phyloP scores from a whole-genome alignment of 2,888 invertebrate genomes.

The Apotomis capreana region DNA sequence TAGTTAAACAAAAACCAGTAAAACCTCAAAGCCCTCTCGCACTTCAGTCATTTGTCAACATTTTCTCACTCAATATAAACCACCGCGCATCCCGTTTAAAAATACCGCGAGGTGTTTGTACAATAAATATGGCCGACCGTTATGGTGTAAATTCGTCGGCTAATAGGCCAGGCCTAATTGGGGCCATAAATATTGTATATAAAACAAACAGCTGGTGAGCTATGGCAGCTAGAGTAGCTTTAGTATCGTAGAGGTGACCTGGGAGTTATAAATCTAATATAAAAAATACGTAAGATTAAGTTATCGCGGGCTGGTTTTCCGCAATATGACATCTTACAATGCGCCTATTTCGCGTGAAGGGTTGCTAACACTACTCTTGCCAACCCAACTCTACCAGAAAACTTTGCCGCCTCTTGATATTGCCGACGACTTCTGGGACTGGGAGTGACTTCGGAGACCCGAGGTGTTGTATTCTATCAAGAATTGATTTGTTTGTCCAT shows the following conservation, averaged over 20 bases:
- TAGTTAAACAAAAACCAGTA: background rate
- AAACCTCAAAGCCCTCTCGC: background rate
- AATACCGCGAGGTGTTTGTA: slow-evolving; percentile 35
- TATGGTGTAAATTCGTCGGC: slow-evolving; percentile 40
- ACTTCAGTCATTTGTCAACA: background rate
- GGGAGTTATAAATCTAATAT: background rate
- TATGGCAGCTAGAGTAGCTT: slow-evolving; percentile 25
- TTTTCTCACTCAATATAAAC: slow-evolving; percentile 1
- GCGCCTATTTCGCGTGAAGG: too few species aligned
- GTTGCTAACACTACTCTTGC: too few species aligned
- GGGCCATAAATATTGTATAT: slow-evolving; percentile 43
- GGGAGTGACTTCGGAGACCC: too few species aligned
- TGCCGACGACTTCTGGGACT: too few species aligned
- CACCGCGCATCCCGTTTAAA: slow-evolving; percentile 22
- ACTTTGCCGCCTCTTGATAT: too few species aligned
- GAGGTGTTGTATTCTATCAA: too few species aligned
- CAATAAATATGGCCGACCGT: slow-evolving; percentile 34
- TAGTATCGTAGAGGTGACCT: slow-evolving; percentile 1
- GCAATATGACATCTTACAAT: too few species aligned
- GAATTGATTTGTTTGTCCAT: too few species aligned
- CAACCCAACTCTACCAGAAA: too few species aligned
- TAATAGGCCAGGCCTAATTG: slow-evolving; percentile 44
- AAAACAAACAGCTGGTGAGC: slow-evolving; percentile 42
- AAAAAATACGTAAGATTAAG: too few species aligned
- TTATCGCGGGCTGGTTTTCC: too few species aligned